A percentile compares a stretch with the other conserved stretches of the same genome.
These are phyloP conservation scores for Orestias chungarensis DNA, from an alignment of 2,797 vertebrate species.

Conservation along the genomic window DNA sequence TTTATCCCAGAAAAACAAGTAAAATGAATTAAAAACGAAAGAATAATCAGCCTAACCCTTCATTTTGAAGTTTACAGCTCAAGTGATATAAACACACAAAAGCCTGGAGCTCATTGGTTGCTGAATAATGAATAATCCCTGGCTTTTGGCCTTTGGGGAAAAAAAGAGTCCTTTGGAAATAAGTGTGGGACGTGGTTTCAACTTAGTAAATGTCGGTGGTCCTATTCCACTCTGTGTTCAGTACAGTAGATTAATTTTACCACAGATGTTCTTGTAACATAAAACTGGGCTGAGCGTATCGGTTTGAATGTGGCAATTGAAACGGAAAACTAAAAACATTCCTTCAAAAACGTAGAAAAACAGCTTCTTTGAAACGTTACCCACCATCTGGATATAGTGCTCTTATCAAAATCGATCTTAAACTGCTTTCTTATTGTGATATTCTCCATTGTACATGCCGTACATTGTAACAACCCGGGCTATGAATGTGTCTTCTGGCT, in stretches of 20 bases:
- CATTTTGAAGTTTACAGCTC: conserved; percentile 21
- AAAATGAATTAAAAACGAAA: conserved; percentile 12
- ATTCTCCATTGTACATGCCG: not conserved
- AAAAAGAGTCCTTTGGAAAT: conserved; percentile 10
- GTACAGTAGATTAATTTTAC: not conserved
- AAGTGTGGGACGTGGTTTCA: conserved; percentile 6
- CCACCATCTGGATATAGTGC: not conserved
- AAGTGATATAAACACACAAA: conserved; percentile 17
- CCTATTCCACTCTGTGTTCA: not conserved
- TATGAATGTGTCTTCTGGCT: conserved; percentile 34
- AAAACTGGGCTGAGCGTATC: not conserved
- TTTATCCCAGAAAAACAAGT: conserved; percentile 8
- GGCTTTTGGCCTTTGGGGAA: conserved; percentile 39
- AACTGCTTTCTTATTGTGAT: not conserved
- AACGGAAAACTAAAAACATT: conserved; percentile 15
- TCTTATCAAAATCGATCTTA: not conserved
- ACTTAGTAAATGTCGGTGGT: conserved; percentile 7
- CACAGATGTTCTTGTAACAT: not conserved
- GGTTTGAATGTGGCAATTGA: conserved; percentile 37
- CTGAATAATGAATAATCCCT: conserved; percentile 55
- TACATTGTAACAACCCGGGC: conserved; percentile 5
- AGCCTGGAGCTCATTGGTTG: conserved; percentile 29
- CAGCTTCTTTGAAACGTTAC: conserved; percentile 18
- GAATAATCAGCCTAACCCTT: conserved; percentile 4
- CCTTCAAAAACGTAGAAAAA: conserved; percentile 4